Conservation (phyloP, 2,113 vertebrate genomes). For the Halcyon malimbica region DNA sequence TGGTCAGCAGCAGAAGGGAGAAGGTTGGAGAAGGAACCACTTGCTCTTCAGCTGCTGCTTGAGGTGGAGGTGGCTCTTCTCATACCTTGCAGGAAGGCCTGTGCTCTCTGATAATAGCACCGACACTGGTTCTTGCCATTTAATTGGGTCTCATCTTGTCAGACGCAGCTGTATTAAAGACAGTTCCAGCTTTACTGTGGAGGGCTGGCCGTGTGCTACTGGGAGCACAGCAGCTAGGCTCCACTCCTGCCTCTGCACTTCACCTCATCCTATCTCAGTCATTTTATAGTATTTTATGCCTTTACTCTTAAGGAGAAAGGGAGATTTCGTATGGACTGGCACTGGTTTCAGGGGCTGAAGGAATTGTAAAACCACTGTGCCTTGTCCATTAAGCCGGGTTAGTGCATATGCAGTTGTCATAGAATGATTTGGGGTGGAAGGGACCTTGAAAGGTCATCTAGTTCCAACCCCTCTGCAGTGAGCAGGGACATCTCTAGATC, state of each 20-base stretch:
- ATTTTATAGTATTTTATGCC: background rate
- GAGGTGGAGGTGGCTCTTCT: background rate
- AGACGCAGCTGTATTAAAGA: background rate
- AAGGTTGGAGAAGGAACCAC: background rate
- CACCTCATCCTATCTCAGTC: background rate
- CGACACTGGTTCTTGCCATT: background rate
- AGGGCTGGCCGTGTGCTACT: background rate
- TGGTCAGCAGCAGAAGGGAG: too few species aligned
- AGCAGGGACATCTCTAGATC: too few species aligned
- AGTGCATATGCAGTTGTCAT: too few species aligned
- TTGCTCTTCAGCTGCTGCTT: background rate
- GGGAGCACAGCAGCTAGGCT: background rate
- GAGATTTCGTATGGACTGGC: too few species aligned
- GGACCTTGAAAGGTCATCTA: too few species aligned
- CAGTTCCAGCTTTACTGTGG: background rate
- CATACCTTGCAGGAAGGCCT: background rate
- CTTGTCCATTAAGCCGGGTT: too few species aligned
- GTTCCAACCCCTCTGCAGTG: too few species aligned
- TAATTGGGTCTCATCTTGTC: background rate
- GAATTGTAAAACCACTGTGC: background rate
- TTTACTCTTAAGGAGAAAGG: too few species aligned
- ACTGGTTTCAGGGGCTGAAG: background rate
- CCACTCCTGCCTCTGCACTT: background rate
- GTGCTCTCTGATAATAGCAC: fast-evolving
- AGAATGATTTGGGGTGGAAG: too few species aligned